Conservation (phyloP, 2,113 vertebrate genomes). For the Accipiter virgatus region DNA sequence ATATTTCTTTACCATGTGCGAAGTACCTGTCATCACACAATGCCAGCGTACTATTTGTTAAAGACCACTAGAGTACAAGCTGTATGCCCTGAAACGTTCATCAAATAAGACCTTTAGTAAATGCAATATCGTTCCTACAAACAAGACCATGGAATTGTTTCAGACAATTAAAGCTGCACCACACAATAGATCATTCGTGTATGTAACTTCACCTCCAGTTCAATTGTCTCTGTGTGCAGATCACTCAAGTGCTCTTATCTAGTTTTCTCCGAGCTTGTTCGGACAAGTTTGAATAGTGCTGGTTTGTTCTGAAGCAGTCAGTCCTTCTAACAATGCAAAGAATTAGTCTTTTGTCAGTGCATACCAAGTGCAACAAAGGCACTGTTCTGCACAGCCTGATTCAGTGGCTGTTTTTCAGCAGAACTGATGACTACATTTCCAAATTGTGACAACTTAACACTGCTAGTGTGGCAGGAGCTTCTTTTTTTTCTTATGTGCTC, state of each 20-base stretch:
- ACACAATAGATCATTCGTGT: not conserved
- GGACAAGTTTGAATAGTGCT: slow-evolving; percentile 55
- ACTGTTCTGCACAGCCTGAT: not conserved
- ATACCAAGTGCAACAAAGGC: not conserved
- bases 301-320: slow-evolving; percentile 57
- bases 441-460: slow-evolving; percentile 41
- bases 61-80: not conserved
- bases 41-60: not conserved
- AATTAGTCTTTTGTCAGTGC: slow-evolving; percentile 63
- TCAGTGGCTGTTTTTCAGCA: slow-evolving; percentile 44
- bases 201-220: slow-evolving; percentile 49
- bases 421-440: slow-evolving; percentile 46
- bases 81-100: not conserved
- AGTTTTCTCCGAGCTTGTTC: slow-evolving; percentile 42
- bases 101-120: not conserved
- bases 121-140: not conserved
- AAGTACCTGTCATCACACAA: not conserved
- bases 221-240: slow-evolving; percentile 22
- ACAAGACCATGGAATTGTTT: not conserved
- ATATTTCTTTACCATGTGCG: not conserved
- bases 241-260: slow-evolving; percentile 56
- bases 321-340: slow-evolving; percentile 54
- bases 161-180: slow-evolving; percentile 26
- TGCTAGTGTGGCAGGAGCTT: not conserved
- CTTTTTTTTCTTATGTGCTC: not conserved